Conservation (phyloP, 1,140 invertebrate species). For the Stenopsyche tienmushanensis region DNA sequence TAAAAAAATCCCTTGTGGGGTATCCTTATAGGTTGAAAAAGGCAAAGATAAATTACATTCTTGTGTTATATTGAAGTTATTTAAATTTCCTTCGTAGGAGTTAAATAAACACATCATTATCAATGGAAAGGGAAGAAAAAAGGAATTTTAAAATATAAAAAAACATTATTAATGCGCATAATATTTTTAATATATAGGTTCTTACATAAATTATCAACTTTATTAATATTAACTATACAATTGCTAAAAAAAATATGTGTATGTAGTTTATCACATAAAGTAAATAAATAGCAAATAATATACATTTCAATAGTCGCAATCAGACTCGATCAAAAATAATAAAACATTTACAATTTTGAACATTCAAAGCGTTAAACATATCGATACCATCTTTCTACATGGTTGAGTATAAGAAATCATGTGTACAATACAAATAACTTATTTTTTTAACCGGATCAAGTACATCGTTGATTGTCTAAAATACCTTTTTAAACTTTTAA, state of each 20-base stretch:
- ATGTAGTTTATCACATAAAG: conserved; percentile 10
- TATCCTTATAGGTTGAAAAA: no score
- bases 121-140: no score
- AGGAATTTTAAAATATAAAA: no score
- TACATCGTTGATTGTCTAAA: no score
- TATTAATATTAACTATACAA: conserved; percentile 10
- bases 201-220: conserved; percentile 21
- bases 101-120: no score
- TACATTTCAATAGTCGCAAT: no score
- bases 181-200: background rate
- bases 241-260: conserved; percentile 1
- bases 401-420: background rate
- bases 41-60: no score
- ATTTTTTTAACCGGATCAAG: background rate
- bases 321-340: background rate
- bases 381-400: background rate
- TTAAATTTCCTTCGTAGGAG: no score
- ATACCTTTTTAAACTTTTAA: no score
- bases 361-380: background rate
- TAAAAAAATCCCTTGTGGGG: no score
- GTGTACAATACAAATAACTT: background rate
- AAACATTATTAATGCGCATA: no score
- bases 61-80: no score
- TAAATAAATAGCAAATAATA: conserved; percentile 8
- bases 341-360: background rate